These are phyloP conservation scores for Etheostoma perlongum DNA, from an alignment of 2,797 vertebrate species.

Conservation along the genomic window DNA sequence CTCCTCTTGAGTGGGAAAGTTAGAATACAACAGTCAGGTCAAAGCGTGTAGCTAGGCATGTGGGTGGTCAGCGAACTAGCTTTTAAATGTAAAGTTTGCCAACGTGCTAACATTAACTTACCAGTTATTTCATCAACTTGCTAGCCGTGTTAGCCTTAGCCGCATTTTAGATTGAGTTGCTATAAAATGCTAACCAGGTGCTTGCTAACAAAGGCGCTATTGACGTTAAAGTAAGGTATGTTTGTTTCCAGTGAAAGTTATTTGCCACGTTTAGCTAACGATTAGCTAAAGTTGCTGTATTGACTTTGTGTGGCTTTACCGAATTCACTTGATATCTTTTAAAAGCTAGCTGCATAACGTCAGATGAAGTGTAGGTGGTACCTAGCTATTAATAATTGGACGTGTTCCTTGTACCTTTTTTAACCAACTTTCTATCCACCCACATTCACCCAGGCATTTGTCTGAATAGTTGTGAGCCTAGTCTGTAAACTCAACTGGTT, in stretches of 20 bases:
- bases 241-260: conserved; percentile 31
- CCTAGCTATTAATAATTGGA: conserved; percentile 37
- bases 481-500: conserved; percentile 23
- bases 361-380: not conserved
- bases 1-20: not conserved
- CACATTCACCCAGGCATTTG: not conserved
- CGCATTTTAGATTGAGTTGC: conserved; percentile 28
- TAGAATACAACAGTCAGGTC: not conserved
- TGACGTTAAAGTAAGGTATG: conserved; percentile 12
- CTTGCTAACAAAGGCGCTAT: conserved; percentile 50
- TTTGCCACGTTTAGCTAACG: conserved; percentile 31
- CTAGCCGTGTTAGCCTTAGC: conserved; percentile 72
- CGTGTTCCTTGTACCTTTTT: conserved; percentile 38
- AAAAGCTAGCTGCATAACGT: not conserved
- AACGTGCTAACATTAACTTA: conserved; percentile 55
- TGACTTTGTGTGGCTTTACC: not conserved
- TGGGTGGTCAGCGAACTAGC: conserved; percentile 1
- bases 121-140: conserved; percentile 46
- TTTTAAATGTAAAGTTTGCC: conserved; percentile 38
- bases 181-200: conserved; percentile 54
- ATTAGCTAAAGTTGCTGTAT: not conserved
- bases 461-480: conserved; percentile 12
- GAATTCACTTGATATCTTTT: not conserved
- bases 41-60: not conserved
- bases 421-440: conserved; percentile 38